phyloP scores from a whole-genome alignment of 2,888 invertebrate species.

The Drosophila austrosaltans region DNA sequence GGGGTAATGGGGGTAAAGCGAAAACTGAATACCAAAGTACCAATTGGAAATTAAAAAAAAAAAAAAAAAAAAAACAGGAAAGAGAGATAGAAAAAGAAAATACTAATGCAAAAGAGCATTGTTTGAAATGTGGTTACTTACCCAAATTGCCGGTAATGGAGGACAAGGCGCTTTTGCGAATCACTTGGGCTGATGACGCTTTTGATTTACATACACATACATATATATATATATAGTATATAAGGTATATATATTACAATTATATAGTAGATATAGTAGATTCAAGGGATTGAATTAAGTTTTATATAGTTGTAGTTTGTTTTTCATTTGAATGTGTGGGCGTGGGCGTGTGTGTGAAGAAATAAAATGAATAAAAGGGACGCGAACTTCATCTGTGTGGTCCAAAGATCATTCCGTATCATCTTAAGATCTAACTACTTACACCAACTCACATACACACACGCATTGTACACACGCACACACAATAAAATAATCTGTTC shows the following conservation, averaged over 20 bases:
- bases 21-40: not conserved
- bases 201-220: slow-evolving; percentile 80
- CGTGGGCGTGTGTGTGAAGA: too few relatives aligned
- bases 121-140: slow-evolving; percentile 86
- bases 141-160: slow-evolving; percentile 95
- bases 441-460: slow-evolving; percentile 43
- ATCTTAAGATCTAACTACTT: slow-evolving; percentile 48
- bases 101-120: slow-evolving; percentile 53
- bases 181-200: slow-evolving; percentile 84
- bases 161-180: slow-evolving; percentile 94
- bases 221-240: slow-evolving; percentile 74
- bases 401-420: slow-evolving; percentile 11
- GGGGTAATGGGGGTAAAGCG: not conserved
- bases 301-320: slow-evolving; percentile 36
- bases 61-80: slow-evolving; percentile 51
- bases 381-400: slow-evolving; percentile 4
- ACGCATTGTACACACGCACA: slow-evolving; percentile 41
- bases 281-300: slow-evolving; percentile 55
- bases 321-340: not conserved
- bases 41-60: slow-evolving; percentile 53
- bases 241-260: slow-evolving; percentile 56
- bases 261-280: slow-evolving; percentile 46
- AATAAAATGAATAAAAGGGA: slow-evolving; percentile 23
- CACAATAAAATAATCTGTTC: not conserved
- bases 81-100: slow-evolving; percentile 46